Base-by-base conservation (phyloP, 2,797 vertebrate genomes). In the Sebastes steindachneri region DNA sequence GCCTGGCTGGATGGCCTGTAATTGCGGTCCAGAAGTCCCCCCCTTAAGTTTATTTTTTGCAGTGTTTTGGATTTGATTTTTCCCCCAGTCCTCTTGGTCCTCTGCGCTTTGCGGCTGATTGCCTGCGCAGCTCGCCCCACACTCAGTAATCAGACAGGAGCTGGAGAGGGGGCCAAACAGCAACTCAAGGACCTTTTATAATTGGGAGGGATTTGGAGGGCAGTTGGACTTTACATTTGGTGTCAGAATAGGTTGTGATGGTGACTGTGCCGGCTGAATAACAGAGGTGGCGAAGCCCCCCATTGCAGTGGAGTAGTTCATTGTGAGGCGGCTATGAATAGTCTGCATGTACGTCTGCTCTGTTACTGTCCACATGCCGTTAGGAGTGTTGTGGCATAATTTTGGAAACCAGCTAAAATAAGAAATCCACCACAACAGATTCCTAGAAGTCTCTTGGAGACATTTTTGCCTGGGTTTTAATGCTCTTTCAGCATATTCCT, bases 61-160 rank as follows among this genome's bases (percentile, higher is more conserved):
- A 89, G 86, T 93, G 92, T 90, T 95, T 95, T 89, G 91, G 92
- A 94, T 93, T 95, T 91, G 90, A 57, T 91, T 91, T 90, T 89
- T 48, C 4, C 73, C 75, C 79, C 63, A 35, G 83, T 93, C 89
- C 91, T 93, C 86, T 86, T 81, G 85, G 90, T 93, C 91, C 90
- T 93, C 80, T 84, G 92, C 69, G 87, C 93, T 92, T 93, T 92
- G 93, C 85, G 78, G 90, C 93, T 96, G 95, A 96, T 96, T 96
- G 95, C 95, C 81, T 94, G 88, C 69, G 72, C 89, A 86, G 90
- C 93, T 92, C 86, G 88, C 88, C 90, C 91, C 89, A 89, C 92
- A 95, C 95, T 96, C 95, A 94, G 94, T 95, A 96, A 96, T 96
- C 95, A 96, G 92, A 92, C 95, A 92, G 92, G 88, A 90, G 86